phyloP scores from a whole-genome alignment of 2,113 vertebrate genomes.

The Vidua macroura region DNA sequence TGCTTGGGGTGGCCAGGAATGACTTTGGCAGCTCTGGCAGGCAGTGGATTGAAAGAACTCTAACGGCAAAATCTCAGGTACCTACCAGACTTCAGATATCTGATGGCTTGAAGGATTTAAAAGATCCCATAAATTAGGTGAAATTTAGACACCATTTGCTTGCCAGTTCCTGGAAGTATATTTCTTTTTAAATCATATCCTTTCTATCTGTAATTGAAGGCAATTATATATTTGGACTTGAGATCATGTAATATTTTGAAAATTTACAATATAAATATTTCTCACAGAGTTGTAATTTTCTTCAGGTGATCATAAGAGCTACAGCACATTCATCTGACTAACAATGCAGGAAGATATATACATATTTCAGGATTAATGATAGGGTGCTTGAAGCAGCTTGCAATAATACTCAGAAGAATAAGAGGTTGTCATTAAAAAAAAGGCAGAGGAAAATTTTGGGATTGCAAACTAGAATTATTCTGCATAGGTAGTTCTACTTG shows the following conservation, averaged over 20 bases:
- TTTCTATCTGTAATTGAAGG: background rate
- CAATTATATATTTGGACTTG: slow-evolving; percentile 2
- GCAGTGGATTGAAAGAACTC: background rate
- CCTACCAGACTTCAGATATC: background rate
- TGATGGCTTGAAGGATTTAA: background rate
- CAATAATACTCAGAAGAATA: slow-evolving; percentile 50
- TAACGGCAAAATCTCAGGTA: background rate
- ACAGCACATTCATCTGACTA: slow-evolving; percentile 44
- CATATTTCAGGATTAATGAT: slow-evolving; percentile 65
- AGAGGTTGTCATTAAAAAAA: slow-evolving; percentile 56
- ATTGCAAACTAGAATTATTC: slow-evolving; percentile 48
- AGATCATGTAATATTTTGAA: slow-evolving; percentile 11
- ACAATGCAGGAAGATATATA: slow-evolving; percentile 57
- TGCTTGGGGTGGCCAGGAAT: background rate
- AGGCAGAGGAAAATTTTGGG: slow-evolving; percentile 16
- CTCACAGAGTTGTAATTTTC: slow-evolving; percentile 43
- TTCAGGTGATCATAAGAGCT: slow-evolving; percentile 43
- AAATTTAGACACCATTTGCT: background rate
- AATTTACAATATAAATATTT: slow-evolving; percentile 37
- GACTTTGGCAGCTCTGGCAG: background rate
- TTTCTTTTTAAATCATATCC: background rate
- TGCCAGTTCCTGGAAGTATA: background rate
- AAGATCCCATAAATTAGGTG: background rate
- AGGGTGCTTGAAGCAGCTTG: slow-evolving; percentile 54
- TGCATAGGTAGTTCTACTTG: background rate